These are phyloP conservation scores for Limnothrissa miodon DNA, from an alignment of 2,113 vertebrate genomes.

Conservation along the genomic window DNA sequence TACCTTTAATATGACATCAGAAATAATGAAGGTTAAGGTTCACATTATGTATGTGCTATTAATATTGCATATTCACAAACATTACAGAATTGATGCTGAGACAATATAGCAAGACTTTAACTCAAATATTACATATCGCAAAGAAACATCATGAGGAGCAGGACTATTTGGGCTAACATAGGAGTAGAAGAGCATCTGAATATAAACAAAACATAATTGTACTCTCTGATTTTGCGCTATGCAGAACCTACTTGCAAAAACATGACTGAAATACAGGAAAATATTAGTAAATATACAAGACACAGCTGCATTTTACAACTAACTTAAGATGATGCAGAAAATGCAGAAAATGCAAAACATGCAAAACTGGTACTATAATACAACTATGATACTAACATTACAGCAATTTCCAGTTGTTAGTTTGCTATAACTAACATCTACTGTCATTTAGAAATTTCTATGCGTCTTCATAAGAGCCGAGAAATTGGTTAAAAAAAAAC, in stretches of 20 bases:
- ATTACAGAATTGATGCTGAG: background rate
- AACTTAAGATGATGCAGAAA: background rate
- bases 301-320: background rate
- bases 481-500: no score
- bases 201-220: background rate
- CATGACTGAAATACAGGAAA: background rate
- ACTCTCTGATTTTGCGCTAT: background rate
- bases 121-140: background rate
- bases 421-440: no score
- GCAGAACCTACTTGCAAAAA: background rate
- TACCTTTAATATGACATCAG: constrained; percentile 14
- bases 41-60: background rate
- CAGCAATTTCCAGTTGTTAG: no score
- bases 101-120: background rate
- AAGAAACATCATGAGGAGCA: background rate
- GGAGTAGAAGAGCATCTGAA: background rate
- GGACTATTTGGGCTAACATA: background rate
- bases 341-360: no score
- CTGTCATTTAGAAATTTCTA: no score
- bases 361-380: no score
- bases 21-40: background rate
- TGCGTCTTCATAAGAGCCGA: no score
- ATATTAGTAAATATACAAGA: no score
- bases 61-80: background rate
- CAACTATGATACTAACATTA: no score